phyloP scores from a whole-genome alignment of 2,797 vertebrate genomes.

The Sphenodon punctatus region DNA sequence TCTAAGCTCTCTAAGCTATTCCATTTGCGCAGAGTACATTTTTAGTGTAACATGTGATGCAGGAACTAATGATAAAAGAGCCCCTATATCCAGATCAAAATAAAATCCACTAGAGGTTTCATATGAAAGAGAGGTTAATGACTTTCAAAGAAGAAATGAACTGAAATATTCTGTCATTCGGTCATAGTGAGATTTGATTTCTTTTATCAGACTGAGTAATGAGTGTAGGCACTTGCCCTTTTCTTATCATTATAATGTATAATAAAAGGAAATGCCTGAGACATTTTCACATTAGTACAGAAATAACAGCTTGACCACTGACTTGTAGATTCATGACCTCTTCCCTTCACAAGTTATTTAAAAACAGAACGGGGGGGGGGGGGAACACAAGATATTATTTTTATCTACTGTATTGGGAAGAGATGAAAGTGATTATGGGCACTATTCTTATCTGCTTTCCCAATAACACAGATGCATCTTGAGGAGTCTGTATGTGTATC shows the following conservation, averaged over 20 bases:
- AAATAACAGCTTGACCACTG: conserved; percentile 43
- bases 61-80: conserved; percentile 56
- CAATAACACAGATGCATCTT: background rate
- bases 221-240: conserved; percentile 61
- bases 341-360: conserved; percentile 20
- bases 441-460: conserved; percentile 2
- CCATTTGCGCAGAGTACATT: conserved; percentile 22
- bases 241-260: conserved; percentile 55
- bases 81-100: conserved; percentile 39
- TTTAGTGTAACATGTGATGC: conserved; percentile 19
- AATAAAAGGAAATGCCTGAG: conserved; percentile 49
- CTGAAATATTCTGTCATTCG: conserved; percentile 55
- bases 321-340: conserved; percentile 9
- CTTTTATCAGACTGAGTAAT: conserved; percentile 66
- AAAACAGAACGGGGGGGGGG: conserved; percentile 16
- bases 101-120: conserved; percentile 33
- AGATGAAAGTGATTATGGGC: background rate
- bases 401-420: background rate
- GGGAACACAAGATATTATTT: background rate
- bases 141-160: conserved; percentile 60
- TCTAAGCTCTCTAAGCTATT: conserved; percentile 19
- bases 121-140: conserved; percentile 63
- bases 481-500: background rate
- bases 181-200: conserved; percentile 45
- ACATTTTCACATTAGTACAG: conserved; percentile 20